These are phyloP conservation scores for Cinclus cinclus DNA, from an alignment of 2,113 vertebrate genomes.

Conservation along the genomic window DNA sequence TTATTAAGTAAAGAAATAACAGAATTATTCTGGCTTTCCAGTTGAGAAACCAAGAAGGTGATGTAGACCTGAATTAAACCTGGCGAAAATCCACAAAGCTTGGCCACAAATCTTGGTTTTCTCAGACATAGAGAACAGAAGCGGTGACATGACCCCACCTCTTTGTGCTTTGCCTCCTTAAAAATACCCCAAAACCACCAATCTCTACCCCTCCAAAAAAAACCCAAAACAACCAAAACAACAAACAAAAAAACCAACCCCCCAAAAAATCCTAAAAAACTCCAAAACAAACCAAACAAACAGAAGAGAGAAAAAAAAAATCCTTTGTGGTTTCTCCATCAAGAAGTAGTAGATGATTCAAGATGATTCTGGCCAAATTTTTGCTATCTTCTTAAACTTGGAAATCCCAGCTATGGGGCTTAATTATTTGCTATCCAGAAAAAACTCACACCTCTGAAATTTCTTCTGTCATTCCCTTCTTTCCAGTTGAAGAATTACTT, in stretches of 20 bases:
- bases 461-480: neutral
- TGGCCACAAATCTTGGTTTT: neutral
- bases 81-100: neutral
- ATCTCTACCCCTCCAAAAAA: no score
- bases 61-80: neutral
- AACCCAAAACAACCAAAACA: neutral
- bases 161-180: neutral
- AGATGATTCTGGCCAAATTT: neutral
- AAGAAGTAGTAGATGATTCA: neutral
- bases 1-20: neutral
- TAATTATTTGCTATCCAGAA: neutral
- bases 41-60: neutral
- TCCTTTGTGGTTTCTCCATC: neutral
- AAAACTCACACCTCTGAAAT: neutral
- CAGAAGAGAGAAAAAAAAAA: neutral
- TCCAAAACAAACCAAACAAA: neutral
- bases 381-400: neutral
- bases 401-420: neutral
- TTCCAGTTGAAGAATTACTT: neutral
- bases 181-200: neutral
- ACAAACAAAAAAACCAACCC: neutral
- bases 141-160: neutral
- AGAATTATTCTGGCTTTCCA: neutral
- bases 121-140: neutral
- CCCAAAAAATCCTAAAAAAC: rapidly evolving